Base-by-base conservation (phyloP, 2,113 vertebrate genomes). In the Syrmaticus mikado region DNA sequence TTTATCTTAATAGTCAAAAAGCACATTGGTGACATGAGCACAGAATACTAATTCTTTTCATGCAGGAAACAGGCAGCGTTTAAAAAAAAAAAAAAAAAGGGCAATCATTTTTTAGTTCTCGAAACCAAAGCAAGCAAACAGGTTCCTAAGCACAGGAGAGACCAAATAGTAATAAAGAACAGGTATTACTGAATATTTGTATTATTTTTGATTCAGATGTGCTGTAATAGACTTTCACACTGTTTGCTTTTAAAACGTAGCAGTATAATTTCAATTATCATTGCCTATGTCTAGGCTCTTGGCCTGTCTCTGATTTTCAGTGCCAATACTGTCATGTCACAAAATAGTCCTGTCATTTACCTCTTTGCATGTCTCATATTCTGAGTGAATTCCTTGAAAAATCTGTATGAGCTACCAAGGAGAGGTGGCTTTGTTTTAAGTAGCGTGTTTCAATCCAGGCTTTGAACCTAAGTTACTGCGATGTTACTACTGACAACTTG, bases 81-180 rank as follows among this genome's bases (percentile, higher is more conserved):
- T 62, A 2, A 64, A 65, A 16, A 66, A 2, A 67, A 66, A 2
- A 67, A 43, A 16, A 65, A 38, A 38, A 34, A 16, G 38, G 21
- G 10, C 34, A 76, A 28, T 27, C 0, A 1, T 1, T 1, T 1
- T 64, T 72, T 2, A 4, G 32, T 0, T 1, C 34, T 78, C 14
- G 20, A 14, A 41, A 16, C 20, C 40, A 41, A 41, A 38, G 30
- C 21, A 55, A 71, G 14, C 32, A 78, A 95, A 64, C 58, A 80
- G 66, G 28, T 25, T 76, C 21, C 45, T 74, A 65, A 57, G 34
- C 38, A 8, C 1, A 46, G 38, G 50, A 65, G 3, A 30, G 32
- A 38, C 71, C 45, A 22, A 76, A 46, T 34, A 91, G 77, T 71
- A 58, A 75, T 60, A 53, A 58, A 67, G 60, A 30, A 21, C 27